phyloP scores from a whole-genome alignment of 2,113 vertebrate species.

The Damaliscus lunatus region DNA sequence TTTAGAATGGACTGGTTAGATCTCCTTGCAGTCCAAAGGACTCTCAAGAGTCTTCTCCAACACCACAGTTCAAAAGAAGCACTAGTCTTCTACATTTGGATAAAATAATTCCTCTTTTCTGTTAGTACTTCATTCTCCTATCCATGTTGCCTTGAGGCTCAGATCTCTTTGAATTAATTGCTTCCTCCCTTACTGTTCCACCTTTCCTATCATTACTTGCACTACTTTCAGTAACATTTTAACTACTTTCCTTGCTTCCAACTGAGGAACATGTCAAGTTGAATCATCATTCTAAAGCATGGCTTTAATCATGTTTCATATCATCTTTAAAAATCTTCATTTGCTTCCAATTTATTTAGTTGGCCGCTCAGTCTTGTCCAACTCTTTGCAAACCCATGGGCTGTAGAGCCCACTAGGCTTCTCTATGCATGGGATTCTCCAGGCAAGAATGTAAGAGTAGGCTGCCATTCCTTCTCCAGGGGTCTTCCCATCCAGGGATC shows the following conservation, averaged over 20 bases:
- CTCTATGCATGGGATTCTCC: not conserved
- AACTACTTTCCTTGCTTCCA: not conserved
- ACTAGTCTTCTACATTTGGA: not conserved
- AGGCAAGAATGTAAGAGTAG: not conserved
- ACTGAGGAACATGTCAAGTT: not conserved
- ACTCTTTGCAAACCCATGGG: not conserved
- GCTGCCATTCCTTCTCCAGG: not conserved
- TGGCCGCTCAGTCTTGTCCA: not conserved
- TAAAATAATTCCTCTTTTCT: not conserved
- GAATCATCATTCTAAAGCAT: not conserved
- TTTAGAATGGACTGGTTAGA: no score
- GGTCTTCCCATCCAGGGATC: not conserved
- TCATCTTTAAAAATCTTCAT: not conserved
- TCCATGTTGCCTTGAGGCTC: not conserved
- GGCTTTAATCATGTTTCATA: not conserved
- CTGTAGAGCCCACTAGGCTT: not conserved
- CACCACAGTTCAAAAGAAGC: no score
- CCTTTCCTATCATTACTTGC: not conserved
- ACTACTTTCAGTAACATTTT: not conserved
- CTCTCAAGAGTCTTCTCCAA: no score
- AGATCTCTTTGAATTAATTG: not conserved
- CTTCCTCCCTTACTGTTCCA: not conserved
- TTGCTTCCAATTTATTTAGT: not conserved
- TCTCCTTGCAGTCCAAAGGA: no score
- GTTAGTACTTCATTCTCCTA: not conserved